Conservation (phyloP, 1,140 invertebrate species). For the Panulirus ornatus region DNA sequence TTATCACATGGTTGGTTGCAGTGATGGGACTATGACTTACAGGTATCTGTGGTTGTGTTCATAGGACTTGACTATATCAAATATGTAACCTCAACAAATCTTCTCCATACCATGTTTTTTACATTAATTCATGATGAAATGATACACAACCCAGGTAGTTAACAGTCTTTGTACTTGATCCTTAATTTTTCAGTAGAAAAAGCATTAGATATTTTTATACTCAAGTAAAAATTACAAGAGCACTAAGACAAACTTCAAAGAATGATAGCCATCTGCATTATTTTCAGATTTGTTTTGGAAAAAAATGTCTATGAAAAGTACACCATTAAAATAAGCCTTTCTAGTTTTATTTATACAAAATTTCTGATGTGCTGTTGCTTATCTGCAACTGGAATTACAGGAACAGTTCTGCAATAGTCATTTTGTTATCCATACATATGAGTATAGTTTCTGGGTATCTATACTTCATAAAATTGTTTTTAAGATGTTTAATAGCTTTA, state of each 20-base stretch:
- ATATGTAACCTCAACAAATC: not conserved
- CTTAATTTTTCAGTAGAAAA: slow-evolving; percentile 6
- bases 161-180: not conserved
- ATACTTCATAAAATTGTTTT: not conserved
- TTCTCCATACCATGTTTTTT: not conserved
- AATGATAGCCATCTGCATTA: not conserved
- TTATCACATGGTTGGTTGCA: not conserved
- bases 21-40: not conserved
- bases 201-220: not conserved
- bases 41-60: not conserved
- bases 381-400: not conserved
- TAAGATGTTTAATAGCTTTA: not conserved
- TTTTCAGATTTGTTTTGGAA: not conserved
- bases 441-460: not conserved
- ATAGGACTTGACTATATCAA: not conserved
- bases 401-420: not conserved
- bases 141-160: not conserved
- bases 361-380: not conserved
- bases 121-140: not conserved
- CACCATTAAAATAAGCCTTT: not conserved
- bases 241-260: not conserved
- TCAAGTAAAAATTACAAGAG: not conserved
- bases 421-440: not conserved
- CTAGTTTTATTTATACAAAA: not conserved
- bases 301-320: not conserved